Base-by-base conservation (phyloP, 2,797 vertebrate genomes). In the Neopelma chrysocephalum region DNA sequence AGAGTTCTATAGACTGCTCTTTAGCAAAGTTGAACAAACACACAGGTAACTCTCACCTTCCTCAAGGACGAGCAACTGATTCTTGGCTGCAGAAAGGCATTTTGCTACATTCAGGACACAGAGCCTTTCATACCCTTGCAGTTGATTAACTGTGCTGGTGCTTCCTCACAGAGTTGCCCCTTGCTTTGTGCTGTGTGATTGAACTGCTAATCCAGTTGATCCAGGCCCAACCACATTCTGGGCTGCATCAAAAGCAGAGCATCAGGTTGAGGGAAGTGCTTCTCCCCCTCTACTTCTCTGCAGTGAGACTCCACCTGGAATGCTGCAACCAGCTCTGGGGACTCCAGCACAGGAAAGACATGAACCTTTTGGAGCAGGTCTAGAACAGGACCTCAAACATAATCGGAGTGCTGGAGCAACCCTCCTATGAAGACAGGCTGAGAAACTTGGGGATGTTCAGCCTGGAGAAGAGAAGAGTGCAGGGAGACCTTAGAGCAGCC, bases 41-140 rank as follows among this genome's bases (percentile, higher is more conserved):
- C 9, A 1, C 1, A 9, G 5, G 38, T 69, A 91, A 36, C 8
- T 20, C 12, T 82, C 3, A 26, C 12, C 12, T 69, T 93, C 32
- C 58, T 69, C 76, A 47, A 54, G 56, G 34, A 83, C 9, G 17
- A 83, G 16, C 12, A 66, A 15, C 10, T 5, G 1, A 58, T 50
- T n/a, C 61, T 57, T 8, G 4, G 13, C 19, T 73, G 34, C 29
- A 86, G 47, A 82, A 42, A 66, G 23, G 6, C 31, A 5, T 23
- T 66, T 91, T 32, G 23, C 51, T 54, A 15, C 31, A 18, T 27
- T 38, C 53, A 64, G 48, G 34, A 61, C 29, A 69, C 1, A 11
- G 18, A 1, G 2, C 2, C 6, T 9, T 76, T 53, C 4, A 2
- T 10, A 10, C 15, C 36, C 8, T 16, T 64, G 31, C 31, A 25